Evolutionary conservation across 2,113 vertebrate genomes (phyloP), one percentile per base, ranked within the genome.

Genomic region (Anguilla rostrata): DNA sequence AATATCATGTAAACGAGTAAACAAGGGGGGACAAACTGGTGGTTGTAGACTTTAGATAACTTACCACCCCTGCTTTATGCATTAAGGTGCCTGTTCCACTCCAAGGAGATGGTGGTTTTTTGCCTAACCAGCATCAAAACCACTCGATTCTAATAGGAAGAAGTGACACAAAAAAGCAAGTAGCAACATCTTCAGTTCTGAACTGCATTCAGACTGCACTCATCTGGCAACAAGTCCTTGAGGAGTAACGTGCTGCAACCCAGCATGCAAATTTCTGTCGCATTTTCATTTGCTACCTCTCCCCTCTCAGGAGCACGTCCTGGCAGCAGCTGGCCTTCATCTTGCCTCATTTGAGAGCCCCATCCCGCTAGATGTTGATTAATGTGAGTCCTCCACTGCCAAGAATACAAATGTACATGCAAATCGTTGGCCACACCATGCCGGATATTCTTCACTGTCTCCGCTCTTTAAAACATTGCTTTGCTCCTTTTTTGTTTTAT

Each of bases 311-410:
- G 16, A 46, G 80, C 22, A 15, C 41, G 63, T 83, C 29, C 34
- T 34, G 82, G 26, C 29, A 83, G 82, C 82, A 83, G 82, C 82
- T 83, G 82, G 82, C 29, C 82, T 83, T 83, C 82, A n/a, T 83
- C 34, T 83, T 83, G 63, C 82, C 53, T 83, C 56, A 40, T 83
- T 60, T 63, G 82, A 83, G 53, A 46, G 57, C 82, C n/a, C 56
- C 82, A 20, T 83, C 82, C 34, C 56, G 20, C 11, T 34, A 83
- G 82, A 83, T n/a, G 18, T 83, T 83, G 82, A 83, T 83, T 29
- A 83, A 83, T 83, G 82, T n/a, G 82, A 40, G n/a, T 39, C 22
- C 26, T 63, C 82, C 6, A 53, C 82, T 53, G 29, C 29, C 49
- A 57, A 83, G 56, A 83, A 63, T 83, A 83, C 53, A 83, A 63